phyloP scores from a whole-genome alignment of 37 sponge, comb jelly and placozoan species.

The Cliona cf. orientalis region DNA sequence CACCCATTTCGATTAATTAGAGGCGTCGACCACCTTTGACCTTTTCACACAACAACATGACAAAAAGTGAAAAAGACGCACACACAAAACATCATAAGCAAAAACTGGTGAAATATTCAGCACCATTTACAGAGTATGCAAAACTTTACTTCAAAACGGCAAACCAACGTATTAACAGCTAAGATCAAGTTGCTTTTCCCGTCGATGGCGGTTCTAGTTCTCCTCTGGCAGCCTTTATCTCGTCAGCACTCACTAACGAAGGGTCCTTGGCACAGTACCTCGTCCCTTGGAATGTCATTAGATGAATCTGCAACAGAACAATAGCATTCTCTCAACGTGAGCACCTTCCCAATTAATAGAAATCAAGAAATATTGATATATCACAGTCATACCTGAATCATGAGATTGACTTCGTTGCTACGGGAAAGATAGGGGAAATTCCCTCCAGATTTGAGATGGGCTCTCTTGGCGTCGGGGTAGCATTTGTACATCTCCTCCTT shows the following conservation, averaged over 20 bases:
- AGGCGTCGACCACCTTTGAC: too few species aligned
- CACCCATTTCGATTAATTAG: too few species aligned
- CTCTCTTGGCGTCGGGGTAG: conserved; percentile 95
- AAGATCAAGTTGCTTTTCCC: neutral
- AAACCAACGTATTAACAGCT: too few species aligned
- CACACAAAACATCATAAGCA: too few species aligned
- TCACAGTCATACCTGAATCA: conserved; percentile 55
- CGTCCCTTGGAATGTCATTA: conserved; percentile 83
- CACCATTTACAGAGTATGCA: too few species aligned
- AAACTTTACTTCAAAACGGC: too few species aligned
- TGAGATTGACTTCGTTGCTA: conserved; percentile 88
- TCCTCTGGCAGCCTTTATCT: conserved; percentile 68
- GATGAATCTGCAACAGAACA: conserved; percentile 75
- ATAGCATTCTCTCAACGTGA: neutral
- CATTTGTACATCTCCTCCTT: conserved; percentile 98
- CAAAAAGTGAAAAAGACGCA: too few species aligned
- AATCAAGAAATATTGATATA: neutral
- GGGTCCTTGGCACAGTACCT: conserved; percentile 82
- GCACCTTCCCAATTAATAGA: neutral
- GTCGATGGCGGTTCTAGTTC: conserved; percentile 50
- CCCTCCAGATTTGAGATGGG: conserved; percentile 96
- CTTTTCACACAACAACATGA: too few species aligned
- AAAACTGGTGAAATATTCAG: too few species aligned
- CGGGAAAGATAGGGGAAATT: conserved; percentile 95
- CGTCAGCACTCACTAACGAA: conserved; percentile 62